A percentile compares a stretch with the other conserved stretches of the same genome.
Evolutionary conservation across 1,140 invertebrate species (phyloP).

Genomic region (Adoxophyes honmai): DNA sequence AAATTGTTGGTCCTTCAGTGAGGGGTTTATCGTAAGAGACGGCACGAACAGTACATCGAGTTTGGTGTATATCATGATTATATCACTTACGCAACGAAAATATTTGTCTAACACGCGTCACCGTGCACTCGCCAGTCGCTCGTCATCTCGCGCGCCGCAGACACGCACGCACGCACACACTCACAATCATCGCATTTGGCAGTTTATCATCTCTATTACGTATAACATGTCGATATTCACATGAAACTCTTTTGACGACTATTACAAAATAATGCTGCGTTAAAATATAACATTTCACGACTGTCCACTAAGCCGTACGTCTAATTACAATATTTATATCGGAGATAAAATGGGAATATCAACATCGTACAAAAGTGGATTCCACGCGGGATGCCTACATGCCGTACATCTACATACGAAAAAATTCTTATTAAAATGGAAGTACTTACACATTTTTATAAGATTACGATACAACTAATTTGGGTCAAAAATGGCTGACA

Average conservation of each 20-base stretch:
- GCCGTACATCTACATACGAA: slow-evolving; percentile 64
- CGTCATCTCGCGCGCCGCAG: slow-evolving; percentile 25
- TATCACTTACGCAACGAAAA: slow-evolving; percentile 63
- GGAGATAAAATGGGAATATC: slow-evolving; percentile 53
- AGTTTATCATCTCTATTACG: slow-evolving; percentile 56
- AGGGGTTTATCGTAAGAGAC: slow-evolving; percentile 51
- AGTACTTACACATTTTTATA: slow-evolving; percentile 68
- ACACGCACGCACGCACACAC: slow-evolving; percentile 22
- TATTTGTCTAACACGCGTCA: slow-evolving; percentile 38
- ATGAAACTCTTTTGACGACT: slow-evolving; percentile 36
- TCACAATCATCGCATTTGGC: slow-evolving; percentile 60
- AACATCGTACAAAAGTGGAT: slow-evolving; percentile 47
- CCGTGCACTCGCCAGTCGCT: slow-evolving; percentile 23
- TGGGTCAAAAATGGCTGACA: slow-evolving; percentile 69
- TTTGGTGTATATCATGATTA: slow-evolving; percentile 70
- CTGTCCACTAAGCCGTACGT: slow-evolving; percentile 16
- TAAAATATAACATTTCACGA: slow-evolving; percentile 24
- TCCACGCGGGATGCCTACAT: slow-evolving; percentile 52
- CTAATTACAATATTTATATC: slow-evolving; percentile 20
- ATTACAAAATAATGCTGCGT: slow-evolving; percentile 30
- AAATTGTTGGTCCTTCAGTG: slow-evolving; percentile 31
- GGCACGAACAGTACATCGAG: slow-evolving; percentile 47
- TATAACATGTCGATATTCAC: slow-evolving; percentile 57
- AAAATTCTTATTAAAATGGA: slow-evolving; percentile 72
- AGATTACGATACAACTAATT: slow-evolving; percentile 60